Base-by-base conservation (phyloP, 1,140 invertebrate genomes). In the Melipona quadrifasciata region DNA sequence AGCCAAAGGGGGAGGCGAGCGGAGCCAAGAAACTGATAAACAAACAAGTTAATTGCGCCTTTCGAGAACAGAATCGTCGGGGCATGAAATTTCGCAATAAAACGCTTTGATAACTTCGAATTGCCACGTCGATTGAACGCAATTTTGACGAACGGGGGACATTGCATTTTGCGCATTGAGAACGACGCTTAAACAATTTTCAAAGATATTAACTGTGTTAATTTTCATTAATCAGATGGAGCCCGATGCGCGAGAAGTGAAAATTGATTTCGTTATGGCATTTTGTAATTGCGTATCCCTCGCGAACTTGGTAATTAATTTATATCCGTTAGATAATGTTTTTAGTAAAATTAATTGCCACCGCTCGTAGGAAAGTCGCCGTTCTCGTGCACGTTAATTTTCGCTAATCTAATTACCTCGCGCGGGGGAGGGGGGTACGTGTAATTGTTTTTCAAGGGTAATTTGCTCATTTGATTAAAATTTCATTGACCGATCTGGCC, bases 41-140 rank as follows among this genome's bases (percentile, higher is more conserved):
- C 47, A 4, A 68, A 68, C 27, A 55, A 79, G 19, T 34, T 67
- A 34, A 58, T 68, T 68, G n/a, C 14, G 21, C 12, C 47, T 68
- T 68, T 68, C 31, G 10, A 2, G 31, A 68, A 31, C 34, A 19
- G 53, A 34, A 12, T 34, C 47, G 19, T 16, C 68, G 16, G 14
- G 67, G 61, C 51, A 27, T 68, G 31, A 79, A 79, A 68, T 79
- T 68, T 19, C 17, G 21, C 68, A 79, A n/a, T 79, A 68, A 65
- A 78, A 65, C n/a, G 34, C 68, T 19, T 53, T 27, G 47, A 27
- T 17, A 17, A 72, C n/a, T 16, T 39, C 24, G 24, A 24, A 47
- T 47, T 47, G 12, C 0, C 27, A 10, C 12, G 27, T 72, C 16
- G 1, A 11, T 6, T 27, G 17, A 10, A 21, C 8, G 6, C 39